These are phyloP conservation scores for Copidosoma aretas DNA, from an alignment of 2,888 invertebrate species.

Conservation along the genomic window DNA sequence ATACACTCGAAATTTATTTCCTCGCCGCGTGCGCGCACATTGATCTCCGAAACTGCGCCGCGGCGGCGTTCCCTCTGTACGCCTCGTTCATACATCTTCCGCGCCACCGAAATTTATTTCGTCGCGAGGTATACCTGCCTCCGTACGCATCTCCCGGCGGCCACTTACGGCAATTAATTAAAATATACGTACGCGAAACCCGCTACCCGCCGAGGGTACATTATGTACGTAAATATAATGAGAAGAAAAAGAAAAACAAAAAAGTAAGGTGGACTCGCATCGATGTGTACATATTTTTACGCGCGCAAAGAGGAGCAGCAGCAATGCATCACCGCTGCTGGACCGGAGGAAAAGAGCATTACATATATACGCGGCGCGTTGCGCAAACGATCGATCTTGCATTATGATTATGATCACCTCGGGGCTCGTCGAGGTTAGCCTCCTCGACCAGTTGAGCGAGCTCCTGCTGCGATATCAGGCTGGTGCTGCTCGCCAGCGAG, in stretches of 20 bases:
- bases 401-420: constrained; percentile 38
- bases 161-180: not conserved
- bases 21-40: not conserved
- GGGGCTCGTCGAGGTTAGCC: constrained; percentile 70
- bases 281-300: not conserved
- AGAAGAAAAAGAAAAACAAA: not conserved
- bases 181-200: not conserved
- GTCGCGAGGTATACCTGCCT: too few relatives aligned
- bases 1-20: not conserved
- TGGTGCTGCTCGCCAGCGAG: constrained; percentile 67
- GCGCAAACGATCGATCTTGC: constrained; percentile 12
- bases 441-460: constrained; percentile 72
- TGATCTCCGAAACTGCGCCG: too few relatives aligned
- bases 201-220: too few relatives aligned
- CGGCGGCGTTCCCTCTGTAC: too few relatives aligned
- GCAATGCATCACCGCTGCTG: not conserved
- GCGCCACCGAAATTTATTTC: too few relatives aligned
- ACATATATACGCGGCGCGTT: not conserved
- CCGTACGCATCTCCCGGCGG: too few relatives aligned
- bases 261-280: not conserved
- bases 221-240: not conserved
- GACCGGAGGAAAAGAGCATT: not conserved
- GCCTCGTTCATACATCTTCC: too few relatives aligned
- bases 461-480: constrained; percentile 69
- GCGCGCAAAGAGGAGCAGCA: not conserved